Evolutionary conservation across 2,888 invertebrate species (phyloP), one percentile per base, ranked within the genome.

Genomic region (Isotomurus palustris): DNA sequence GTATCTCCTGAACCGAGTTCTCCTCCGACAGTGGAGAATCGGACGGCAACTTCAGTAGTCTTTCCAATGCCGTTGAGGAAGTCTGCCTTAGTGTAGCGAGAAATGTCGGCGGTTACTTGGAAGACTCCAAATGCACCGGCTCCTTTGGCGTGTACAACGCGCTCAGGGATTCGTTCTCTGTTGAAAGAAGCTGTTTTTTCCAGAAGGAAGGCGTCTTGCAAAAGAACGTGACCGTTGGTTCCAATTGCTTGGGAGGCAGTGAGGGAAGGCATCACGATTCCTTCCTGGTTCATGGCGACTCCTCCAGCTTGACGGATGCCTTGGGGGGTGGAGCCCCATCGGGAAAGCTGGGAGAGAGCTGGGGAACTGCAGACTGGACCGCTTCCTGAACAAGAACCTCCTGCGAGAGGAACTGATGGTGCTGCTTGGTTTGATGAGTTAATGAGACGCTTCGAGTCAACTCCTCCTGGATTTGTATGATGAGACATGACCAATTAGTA

Each of bases 101-200:
- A 27, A 4, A 62, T 43, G 48, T 62, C 59, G 41, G 56, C 36
- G 2, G 53, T 56, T 5, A 56, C 53, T 17, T 43, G 29, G 19
- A 62, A 62, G 12, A 4, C 8, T 4, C 63, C 63, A 40, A 32
- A 36, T 1, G 49, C 53, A 55, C 82, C 93, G 38, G 88, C 91
- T 62, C 95, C 96, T 76, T 96, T 96, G 1, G 96, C 95, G 75
- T 94, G 94, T 1, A 92, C 94, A 1, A 94, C 94, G 70, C 95
- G 83, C 75, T 96, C 95, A 1, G 96, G 95, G 70, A 96, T 95
- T 56, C 95, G 83, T 75, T 96, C 96, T 41, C 93, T 80, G 74
- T 86, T 85, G 74, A 95, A 95, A 71, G 92, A 84, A 0, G 87
- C 81, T 45, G 89, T 80, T 74, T 88, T 87, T 74, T 91, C 90